A percentile compares a stretch with the other conserved stretches of the same genome.
Conservation (phyloP, 2,113 vertebrate species). For the Irena cyanogastra region DNA sequence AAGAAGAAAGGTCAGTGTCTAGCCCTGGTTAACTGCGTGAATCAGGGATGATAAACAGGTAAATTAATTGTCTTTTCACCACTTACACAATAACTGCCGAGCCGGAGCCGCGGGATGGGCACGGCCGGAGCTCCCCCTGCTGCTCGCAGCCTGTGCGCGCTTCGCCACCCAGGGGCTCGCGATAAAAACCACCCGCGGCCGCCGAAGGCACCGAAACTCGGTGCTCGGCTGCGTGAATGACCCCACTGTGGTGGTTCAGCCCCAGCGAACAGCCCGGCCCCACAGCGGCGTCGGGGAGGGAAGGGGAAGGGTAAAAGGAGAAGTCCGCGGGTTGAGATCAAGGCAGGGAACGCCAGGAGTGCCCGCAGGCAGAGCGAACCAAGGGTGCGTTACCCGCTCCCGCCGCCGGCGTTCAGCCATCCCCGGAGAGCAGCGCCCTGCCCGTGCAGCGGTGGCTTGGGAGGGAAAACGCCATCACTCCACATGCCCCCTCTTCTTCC, state of each 20-base stretch:
- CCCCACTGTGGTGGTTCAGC: accelerated
- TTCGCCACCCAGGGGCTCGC: accelerated
- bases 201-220: neutral
- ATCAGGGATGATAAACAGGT: neutral
- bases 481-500: neutral
- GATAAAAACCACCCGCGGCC: neutral
- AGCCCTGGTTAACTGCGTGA: neutral
- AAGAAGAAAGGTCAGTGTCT: neutral
- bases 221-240: neutral
- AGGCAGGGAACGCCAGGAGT: too few species aligned
- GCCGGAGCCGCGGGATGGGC: neutral
- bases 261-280: neutral
- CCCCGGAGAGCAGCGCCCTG: neutral
- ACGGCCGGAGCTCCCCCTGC: conserved; percentile 66
- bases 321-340: neutral
- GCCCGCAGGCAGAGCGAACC: neutral
- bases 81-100: neutral
- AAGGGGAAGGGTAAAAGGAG: neutral
- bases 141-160: neutral
- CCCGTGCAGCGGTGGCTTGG: accelerated
- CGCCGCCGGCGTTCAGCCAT: accelerated
- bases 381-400: neutral
- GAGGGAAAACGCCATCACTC: neutral
- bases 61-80: neutral
- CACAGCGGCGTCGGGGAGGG: neutral